Evolutionary conservation across 2,113 vertebrate genomes (phyloP).

Genomic region (Brachionichthys hirsutus): DNA sequence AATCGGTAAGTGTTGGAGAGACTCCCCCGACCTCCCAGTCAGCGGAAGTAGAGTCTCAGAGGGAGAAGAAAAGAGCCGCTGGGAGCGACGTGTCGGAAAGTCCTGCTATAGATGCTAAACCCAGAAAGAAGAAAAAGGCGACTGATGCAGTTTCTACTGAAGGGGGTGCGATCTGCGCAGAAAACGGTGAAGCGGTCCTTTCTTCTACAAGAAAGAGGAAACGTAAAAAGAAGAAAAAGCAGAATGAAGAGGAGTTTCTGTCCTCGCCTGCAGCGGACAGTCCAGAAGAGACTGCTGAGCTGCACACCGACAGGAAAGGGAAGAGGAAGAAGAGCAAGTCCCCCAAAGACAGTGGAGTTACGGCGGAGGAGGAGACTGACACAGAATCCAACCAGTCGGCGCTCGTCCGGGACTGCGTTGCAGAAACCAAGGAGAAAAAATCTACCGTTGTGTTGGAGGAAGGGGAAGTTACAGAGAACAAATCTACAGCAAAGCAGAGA

Average conservation of each 20-base stretch:
- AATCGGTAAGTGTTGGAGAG: background rate
- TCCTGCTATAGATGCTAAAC: background rate
- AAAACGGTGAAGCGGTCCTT: conserved; percentile 6
- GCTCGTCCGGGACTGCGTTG: background rate
- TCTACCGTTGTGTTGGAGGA: conserved; percentile 5
- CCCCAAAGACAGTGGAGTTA: conserved; percentile 7
- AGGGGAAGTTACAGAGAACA: conserved; percentile 11
- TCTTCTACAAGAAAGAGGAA: conserved; percentile 41
- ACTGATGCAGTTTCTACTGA: background rate
- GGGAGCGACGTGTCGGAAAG: background rate
- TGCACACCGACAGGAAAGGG: conserved; percentile 1
- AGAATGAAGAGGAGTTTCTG: background rate
- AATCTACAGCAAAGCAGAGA: conserved; percentile 34
- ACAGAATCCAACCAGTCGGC: conserved; percentile 1
- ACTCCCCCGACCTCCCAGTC: background rate
- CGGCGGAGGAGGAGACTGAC: background rate
- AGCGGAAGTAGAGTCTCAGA: background rate
- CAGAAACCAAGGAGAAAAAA: conserved; percentile 1
- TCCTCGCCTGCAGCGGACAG: conserved; percentile 2
- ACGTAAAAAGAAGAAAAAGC: conserved; percentile 40
- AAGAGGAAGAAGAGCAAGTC: conserved; percentile 58
- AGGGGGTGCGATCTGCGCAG: background rate
- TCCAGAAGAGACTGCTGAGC: conserved; percentile 1
- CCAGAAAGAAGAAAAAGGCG: conserved; percentile 57
- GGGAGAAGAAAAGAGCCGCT: conserved; percentile 25